phyloP scores from a whole-genome alignment of 1,140 invertebrate species.

The Panagrolaimus sp. region DNA sequence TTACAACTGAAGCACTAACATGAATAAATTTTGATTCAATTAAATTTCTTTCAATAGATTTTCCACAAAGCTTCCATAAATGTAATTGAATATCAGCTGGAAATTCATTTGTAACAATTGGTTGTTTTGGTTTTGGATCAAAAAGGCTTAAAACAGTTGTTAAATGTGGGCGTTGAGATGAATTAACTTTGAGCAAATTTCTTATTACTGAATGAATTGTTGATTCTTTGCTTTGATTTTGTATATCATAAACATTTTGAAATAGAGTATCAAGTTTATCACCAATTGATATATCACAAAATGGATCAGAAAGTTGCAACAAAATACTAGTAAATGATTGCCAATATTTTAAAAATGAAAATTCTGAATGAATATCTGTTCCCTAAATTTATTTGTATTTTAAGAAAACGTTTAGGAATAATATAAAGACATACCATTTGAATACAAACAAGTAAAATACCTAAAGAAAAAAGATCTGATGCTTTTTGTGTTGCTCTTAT shows the following conservation, averaged over 20 bases:
- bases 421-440: no score
- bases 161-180: neutral
- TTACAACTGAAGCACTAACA: neutral
- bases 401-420: no score
- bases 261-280: neutral
- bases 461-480: neutral
- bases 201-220: neutral
- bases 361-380: neutral
- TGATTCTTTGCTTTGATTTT: no score
- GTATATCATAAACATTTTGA: neutral
- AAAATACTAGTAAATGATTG: neutral
- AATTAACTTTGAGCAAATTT: neutral
- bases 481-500: neutral
- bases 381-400: neutral
- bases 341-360: neutral
- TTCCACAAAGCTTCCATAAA: conserved; percentile 18
- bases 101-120: neutral
- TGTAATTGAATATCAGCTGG: neutral
- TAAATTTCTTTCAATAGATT: conserved; percentile 6
- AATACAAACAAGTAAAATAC: conserved; percentile 12
- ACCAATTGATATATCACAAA: neutral
- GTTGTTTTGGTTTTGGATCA: neutral
- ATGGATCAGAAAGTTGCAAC: neutral
- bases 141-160: neutral
- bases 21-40: neutral